Evolutionary conservation across 2,888 invertebrate genomes (phyloP).

Genomic region (Sesia apiformis): DNA sequence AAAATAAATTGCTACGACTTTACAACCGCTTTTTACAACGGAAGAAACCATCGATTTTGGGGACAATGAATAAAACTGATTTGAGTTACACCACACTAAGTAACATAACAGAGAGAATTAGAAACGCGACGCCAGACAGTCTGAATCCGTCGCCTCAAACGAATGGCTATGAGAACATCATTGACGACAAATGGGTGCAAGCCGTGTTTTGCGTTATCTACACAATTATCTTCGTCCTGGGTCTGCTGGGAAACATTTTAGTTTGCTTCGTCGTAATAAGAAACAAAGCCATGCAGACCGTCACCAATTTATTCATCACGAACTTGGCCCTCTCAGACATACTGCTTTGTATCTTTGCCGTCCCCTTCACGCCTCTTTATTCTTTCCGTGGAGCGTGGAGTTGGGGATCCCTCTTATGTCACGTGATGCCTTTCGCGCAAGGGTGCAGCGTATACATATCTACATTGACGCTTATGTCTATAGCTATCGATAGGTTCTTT

Average conservation of each 20-base stretch:
- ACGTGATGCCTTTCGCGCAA: constrained; percentile 93
- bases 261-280: constrained; percentile 95
- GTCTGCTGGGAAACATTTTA: constrained; percentile 90
- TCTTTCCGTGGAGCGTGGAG: constrained; percentile 94
- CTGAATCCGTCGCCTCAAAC: constrained; percentile 23
- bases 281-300: constrained; percentile 97
- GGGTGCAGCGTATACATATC: constrained; percentile 98
- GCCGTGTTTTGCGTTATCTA: constrained; percentile 85
- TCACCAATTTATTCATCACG: constrained; percentile 97
- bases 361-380: constrained; percentile 97
- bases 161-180: constrained; percentile 63
- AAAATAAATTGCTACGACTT: constrained; percentile 1
- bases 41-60: constrained; percentile 6
- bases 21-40: constrained; percentile 7
- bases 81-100: constrained; percentile 31
- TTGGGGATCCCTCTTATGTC: constrained; percentile 93
- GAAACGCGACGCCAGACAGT: constrained; percentile 28
- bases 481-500: constrained; percentile 97
- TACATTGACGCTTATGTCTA: constrained; percentile 95
- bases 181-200: constrained; percentile 80
- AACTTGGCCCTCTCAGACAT: constrained; percentile 97
- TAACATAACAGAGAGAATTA: constrained; percentile 28
- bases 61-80: constrained; percentile 44
- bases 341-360: constrained; percentile 91
- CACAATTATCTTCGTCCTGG: constrained; percentile 89